Conservation (phyloP, 1,140 invertebrate species). For the Ylistrum balloti region DNA sequence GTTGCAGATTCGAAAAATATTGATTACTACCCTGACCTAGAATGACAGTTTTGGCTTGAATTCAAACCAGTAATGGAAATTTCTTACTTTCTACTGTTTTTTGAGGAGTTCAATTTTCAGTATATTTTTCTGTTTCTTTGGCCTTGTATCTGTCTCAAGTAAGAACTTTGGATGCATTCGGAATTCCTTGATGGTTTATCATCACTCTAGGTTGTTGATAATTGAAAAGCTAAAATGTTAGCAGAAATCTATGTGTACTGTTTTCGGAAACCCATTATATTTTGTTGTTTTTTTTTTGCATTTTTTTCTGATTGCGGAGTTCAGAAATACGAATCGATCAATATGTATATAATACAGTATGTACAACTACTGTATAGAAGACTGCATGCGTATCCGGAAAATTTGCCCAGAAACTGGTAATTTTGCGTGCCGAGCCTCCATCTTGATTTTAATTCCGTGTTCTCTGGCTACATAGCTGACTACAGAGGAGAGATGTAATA, state of each 20-base stretch:
- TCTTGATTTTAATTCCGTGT: background rate
- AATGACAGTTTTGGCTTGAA: background rate
- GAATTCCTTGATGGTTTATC: background rate
- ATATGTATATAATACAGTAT: background rate
- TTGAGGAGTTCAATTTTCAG: background rate
- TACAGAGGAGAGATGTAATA: background rate
- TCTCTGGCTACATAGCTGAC: background rate
- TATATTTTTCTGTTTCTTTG: no score
- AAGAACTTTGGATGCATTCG: background rate
- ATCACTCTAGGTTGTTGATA: background rate
- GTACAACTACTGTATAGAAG: background rate
- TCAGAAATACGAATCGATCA: no score
- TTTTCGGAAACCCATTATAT: no score
- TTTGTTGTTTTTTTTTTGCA: no score
- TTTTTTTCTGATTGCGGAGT: no score
- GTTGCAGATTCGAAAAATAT: background rate
- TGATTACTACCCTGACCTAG: background rate
- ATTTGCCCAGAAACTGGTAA: no score
- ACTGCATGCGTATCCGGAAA: no score
- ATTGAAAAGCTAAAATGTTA: no score
- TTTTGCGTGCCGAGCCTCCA: background rate
- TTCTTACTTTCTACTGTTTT: background rate
- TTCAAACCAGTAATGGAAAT: background rate
- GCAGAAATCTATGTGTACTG: no score
- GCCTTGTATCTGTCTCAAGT: no score